A percentile compares a stretch with the other conserved stretches of the same genome.
phyloP scores from a whole-genome alignment of 1,140 invertebrate genomes.

The Rhynchophorus ferrugineus region DNA sequence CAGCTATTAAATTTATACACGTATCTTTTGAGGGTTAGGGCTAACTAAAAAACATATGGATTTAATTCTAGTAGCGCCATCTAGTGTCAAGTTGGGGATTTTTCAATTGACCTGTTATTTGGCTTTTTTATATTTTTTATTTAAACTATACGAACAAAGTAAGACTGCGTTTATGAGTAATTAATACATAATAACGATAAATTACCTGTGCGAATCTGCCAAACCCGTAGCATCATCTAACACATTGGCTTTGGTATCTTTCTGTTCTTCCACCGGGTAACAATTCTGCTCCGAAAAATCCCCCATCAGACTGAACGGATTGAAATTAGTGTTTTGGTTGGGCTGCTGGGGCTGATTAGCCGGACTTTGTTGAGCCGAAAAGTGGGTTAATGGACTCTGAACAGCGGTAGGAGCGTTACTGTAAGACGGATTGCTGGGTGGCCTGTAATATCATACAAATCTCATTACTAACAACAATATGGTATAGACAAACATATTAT shows the following conservation, averaged over 20 bases:
- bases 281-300: slow-evolving; percentile 37
- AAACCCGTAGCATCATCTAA: slow-evolving; percentile 32
- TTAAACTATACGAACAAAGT: no score
- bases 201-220: slow-evolving; percentile 24
- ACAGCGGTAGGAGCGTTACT: slow-evolving; percentile 46
- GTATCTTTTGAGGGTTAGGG: no score
- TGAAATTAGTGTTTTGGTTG: slow-evolving; percentile 40
- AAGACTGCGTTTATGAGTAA: no score
- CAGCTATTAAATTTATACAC: no score
- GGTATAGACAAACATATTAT: not conserved
- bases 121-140: no score
- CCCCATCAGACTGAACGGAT: slow-evolving; percentile 51
- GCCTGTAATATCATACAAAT: slow-evolving; percentile 28
- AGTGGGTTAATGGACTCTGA: slow-evolving; percentile 40
- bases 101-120: no score
- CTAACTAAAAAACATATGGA: no score
- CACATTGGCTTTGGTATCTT: slow-evolving; percentile 39
- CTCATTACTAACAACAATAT: not conserved
- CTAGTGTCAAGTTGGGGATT: no score
- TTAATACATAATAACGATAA: no score
- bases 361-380: slow-evolving; percentile 45
- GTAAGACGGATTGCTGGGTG: slow-evolving; percentile 43
- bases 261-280: slow-evolving; percentile 34
- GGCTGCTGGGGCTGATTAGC: slow-evolving; percentile 3
- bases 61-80: no score